Base-by-base conservation (phyloP, 2,888 invertebrate species). In the Mesorhabditis sp. region DNA sequence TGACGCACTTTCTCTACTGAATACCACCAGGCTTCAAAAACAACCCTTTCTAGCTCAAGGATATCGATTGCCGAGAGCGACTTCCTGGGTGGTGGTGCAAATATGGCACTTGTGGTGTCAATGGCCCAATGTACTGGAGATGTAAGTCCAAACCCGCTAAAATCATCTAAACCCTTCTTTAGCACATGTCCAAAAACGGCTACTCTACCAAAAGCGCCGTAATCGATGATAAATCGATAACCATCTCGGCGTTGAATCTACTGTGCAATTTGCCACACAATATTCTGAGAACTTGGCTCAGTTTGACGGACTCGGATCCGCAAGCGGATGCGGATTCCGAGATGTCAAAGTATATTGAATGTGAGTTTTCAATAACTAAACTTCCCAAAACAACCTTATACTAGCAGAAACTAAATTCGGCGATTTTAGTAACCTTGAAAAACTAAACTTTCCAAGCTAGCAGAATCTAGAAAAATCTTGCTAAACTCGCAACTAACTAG, bases 221-320 rank as follows among this genome's bases (percentile, higher is more conserved):
- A 76, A 4, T 76, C 78, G 0, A 77, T 77, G 76, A 75, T 78
- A 7, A 77, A 45, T 83, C 83, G 1, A 74, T 83, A 5, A 70
- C 80, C 5, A 83, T 83, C 65, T 83, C 83, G 1, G 83, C 74
- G 4, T 67, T 83, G 7, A 83, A 83, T 66, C 72, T 83, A 5
- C 69, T 81, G 45, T 81, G 83, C 66, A 83, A 83, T 65, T 74
- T 83, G 3, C 83, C 83, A 6, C 72, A 80, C 3, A 81, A 82
- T 67, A 76, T 82, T 4, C 68, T 82, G 13, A 69, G 83, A 15
- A 76, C 76, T 0, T 75, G 77, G 70, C 75, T 76, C 65, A 80
- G 80, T 2, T 66, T 83, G 43, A 78, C 81, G 61, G 77, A 77
- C 28, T 61, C 65, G n/a, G 72, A 74, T 68, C 50, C 72, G 7